phyloP scores from a whole-genome alignment of 2,113 vertebrate species.

The Neodontobutis hainanensis region DNA sequence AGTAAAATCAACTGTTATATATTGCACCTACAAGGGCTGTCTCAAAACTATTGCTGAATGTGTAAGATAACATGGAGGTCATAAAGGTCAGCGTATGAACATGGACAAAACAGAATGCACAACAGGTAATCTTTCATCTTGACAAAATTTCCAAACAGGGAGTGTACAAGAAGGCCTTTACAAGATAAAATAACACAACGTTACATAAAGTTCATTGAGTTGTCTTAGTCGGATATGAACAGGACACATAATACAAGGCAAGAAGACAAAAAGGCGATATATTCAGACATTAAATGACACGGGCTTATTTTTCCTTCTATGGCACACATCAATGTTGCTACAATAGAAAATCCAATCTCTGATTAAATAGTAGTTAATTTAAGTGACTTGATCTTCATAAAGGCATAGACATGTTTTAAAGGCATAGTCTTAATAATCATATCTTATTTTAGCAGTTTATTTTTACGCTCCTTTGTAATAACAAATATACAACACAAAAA shows the following conservation, averaged over 20 bases:
- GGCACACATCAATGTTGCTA: slow-evolving; percentile 11
- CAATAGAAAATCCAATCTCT: background rate
- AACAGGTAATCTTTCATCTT: background rate
- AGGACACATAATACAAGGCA: background rate
- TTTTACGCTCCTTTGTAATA: background rate
- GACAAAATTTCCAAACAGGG: slow-evolving; percentile 3
- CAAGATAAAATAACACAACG: background rate
- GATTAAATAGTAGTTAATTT: no score
- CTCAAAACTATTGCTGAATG: background rate
- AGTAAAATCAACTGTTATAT: slow-evolving; percentile 21
- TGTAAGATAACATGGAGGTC: slow-evolving; percentile 6
- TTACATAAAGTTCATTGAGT: background rate
- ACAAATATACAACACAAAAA: slow-evolving; percentile 4
- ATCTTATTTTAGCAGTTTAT: background rate
- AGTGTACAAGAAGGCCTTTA: slow-evolving; percentile 26
- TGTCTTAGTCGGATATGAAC: background rate
- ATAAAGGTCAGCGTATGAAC: slow-evolving; percentile 20
- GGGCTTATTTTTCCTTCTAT: background rate
- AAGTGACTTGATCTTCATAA: background rate
- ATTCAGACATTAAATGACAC: background rate
- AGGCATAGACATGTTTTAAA: background rate
- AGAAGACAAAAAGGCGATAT: background rate
- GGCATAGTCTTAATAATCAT: background rate
- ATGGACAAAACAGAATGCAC: slow-evolving; percentile 9
- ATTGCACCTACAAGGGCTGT: slow-evolving; percentile 10